A percentile compares a stretch with the other conserved stretches of the same genome.
phyloP scores from a whole-genome alignment of 2,888 invertebrate species.

The Andrena trimmerana region DNA sequence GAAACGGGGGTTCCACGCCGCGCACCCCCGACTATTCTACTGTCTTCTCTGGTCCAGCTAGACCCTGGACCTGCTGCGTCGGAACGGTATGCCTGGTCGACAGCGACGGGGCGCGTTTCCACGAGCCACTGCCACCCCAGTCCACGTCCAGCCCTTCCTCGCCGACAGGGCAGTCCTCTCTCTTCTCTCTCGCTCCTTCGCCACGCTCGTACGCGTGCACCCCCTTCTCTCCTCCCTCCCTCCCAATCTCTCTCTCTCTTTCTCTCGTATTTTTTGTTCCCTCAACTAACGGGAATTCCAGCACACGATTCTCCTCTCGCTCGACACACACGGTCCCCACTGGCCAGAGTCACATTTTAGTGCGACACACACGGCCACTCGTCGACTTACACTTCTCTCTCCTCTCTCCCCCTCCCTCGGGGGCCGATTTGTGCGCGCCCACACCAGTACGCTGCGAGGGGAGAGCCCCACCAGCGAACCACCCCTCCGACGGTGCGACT shows the following conservation, averaged over 20 bases:
- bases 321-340: slow-evolving; percentile 65
- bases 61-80: slow-evolving; percentile 3
- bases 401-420: slow-evolving; percentile 47
- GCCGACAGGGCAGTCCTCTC: slow-evolving; percentile 23
- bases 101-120: slow-evolving; percentile 35
- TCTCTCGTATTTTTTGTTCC: slow-evolving; percentile 29
- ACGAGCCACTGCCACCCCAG: slow-evolving; percentile 41
- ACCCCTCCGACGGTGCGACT: neutral
- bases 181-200: neutral
- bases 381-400: slow-evolving; percentile 70
- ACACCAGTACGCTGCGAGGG: slow-evolving; percentile 31
- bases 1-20: neutral
- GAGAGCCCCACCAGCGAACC: slow-evolving; percentile 46
- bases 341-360: slow-evolving; percentile 81
- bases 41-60: slow-evolving; percentile 6
- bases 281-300: neutral
- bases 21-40: slow-evolving; percentile 9
- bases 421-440: slow-evolving; percentile 39
- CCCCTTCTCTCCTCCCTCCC: slow-evolving; percentile 13
- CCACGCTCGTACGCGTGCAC: neutral
- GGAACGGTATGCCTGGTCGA: slow-evolving; percentile 67
- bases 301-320: slow-evolving; percentile 42
- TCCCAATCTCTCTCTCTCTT: slow-evolving; percentile 30
- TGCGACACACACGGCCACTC: slow-evolving; percentile 75
- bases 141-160: slow-evolving; percentile 35